These are phyloP conservation scores for Ophraella communa DNA, from an alignment of 2,888 invertebrate species.

Conservation along the genomic window DNA sequence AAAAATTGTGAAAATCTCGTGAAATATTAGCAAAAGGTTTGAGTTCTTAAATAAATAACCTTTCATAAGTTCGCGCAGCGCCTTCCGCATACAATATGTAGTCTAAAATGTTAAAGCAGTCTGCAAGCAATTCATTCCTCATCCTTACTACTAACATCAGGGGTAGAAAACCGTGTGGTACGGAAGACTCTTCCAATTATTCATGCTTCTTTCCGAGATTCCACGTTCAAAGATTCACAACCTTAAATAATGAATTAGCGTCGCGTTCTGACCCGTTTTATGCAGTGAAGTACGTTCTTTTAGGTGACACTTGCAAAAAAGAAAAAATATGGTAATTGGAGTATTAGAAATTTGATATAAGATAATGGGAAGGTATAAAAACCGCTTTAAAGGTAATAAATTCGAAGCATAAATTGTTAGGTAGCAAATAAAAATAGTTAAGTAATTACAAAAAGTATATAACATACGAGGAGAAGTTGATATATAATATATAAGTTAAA, in stretches of 20 bases:
- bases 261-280: background rate
- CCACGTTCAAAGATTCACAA: background rate
- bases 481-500: too few relatives aligned
- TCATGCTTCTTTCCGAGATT: conserved; percentile 9
- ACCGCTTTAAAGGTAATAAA: too few relatives aligned
- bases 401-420: too few relatives aligned
- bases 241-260: conserved; percentile 7
- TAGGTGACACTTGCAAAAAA: too few relatives aligned
- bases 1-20: too few relatives aligned
- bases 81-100: background rate
- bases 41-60: background rate
- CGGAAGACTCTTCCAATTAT: conserved; percentile 7
- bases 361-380: too few relatives aligned
- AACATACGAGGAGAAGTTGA: too few relatives aligned
- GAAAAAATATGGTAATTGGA: too few relatives aligned
- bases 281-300: background rate
- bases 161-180: background rate
- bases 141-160: background rate
- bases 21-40: background rate
- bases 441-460: too few relatives aligned
- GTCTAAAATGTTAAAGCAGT: background rate
- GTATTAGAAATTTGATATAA: too few relatives aligned
- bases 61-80: background rate
- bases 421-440: too few relatives aligned
- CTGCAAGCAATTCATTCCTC: background rate